These are phyloP conservation scores for Clitarchus hookeri DNA, from an alignment of 2,888 invertebrate genomes.

Conservation along the genomic window DNA sequence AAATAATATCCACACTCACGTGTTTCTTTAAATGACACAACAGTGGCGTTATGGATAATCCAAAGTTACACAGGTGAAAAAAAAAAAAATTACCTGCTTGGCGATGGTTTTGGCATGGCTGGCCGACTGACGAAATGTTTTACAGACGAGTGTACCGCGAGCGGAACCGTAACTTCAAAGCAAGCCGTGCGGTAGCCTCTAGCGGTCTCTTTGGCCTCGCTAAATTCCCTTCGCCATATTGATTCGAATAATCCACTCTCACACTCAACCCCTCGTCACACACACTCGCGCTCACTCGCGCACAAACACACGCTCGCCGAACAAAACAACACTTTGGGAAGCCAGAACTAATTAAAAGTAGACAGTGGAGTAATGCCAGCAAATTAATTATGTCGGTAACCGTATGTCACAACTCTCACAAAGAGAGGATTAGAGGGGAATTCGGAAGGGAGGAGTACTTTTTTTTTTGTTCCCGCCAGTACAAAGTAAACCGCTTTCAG, in stretches of 20 bases:
- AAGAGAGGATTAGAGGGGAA: not conserved
- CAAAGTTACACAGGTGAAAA: too few species aligned
- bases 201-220: not conserved
- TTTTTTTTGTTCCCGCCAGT: not conserved
- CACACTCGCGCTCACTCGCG: too few species aligned
- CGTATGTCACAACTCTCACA: conserved; percentile 11
- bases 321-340: not conserved
- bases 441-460: not conserved
- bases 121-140: not conserved
- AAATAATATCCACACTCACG: too few species aligned
- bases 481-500: not conserved
- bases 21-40: too few species aligned
- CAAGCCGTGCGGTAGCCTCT: not conserved
- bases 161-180: conserved; percentile 11
- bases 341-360: conserved; percentile 25
- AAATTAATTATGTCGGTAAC: conserved; percentile 24
- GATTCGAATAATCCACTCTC: conserved; percentile 20
- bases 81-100: too few species aligned
- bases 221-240: conserved; percentile 23
- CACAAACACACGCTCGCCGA: not conserved
- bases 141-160: not conserved
- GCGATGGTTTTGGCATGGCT: not conserved
- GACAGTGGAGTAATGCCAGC: conserved; percentile 19
- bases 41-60: too few species aligned
- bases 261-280: not conserved